Evolutionary conservation across 2,888 invertebrate genomes (phyloP), one percentile per base, ranked within the genome.

Genomic region (Eristalinus aeneus): DNA sequence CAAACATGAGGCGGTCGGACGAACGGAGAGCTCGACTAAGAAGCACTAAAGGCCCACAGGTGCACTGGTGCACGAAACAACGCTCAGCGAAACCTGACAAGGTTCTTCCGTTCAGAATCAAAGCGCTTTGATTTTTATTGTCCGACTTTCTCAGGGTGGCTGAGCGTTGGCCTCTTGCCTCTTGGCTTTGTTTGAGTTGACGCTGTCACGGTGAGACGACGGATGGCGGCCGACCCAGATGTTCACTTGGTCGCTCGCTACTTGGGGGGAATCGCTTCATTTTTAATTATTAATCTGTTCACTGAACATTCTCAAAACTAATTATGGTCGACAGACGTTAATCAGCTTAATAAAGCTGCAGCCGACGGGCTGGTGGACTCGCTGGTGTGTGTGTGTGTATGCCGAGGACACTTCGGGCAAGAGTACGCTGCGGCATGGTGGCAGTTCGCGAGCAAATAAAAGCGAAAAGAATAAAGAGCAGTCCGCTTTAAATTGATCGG

Each of bases 231-330:
- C 71, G 53, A 79, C 75, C 72, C 84, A 76, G 79, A 75, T 80
- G 76, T 75, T 85, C 68, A 72, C 39, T 73, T 85, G 27, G 72
- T 58, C 53, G 80, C 75, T n/a, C n/a, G 32, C 36, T 46, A 61
- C 60, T 69, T 69, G 32, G 34, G 64, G 69, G 53, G 54, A 79
- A 71, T 63, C 12, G 46, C 60, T 64, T 69, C 10, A 58, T 74
- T 83, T 71, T 72, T 76, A 72, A 72, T 80, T 71, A 86, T 74
- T 86, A 78, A 82, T 74, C 61, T 81, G 86, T 61, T 86, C 86
- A 86, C 77, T 86, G 86, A 86, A 78, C 65, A 86, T 74, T 82
- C 82, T 78, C 27, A 82, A 77, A 86, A 82, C 86, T 86, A 71
- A 86, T 86, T 86, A 86, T 78, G 78, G 34, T 67, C 82, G 86